Percentiles rank a stretch among this genome's conserved stretches.
phyloP scores from a whole-genome alignment of 1,140 invertebrate species.

The Laupala kohalensis region DNA sequence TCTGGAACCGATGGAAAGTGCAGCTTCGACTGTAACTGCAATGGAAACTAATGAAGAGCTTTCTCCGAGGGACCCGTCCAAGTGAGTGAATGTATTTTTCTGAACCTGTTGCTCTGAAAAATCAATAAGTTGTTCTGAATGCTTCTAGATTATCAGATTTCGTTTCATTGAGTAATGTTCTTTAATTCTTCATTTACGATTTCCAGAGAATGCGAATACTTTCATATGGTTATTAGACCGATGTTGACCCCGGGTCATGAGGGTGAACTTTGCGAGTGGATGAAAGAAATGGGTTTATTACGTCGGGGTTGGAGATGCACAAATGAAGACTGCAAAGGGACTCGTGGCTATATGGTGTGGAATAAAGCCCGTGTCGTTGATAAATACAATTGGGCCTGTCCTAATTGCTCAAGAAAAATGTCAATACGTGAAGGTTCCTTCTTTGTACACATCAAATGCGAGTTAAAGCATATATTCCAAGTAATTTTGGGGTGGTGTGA shows the following conservation, averaged over 20 bases:
- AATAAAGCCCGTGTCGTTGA: conserved; percentile 32
- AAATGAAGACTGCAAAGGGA: conserved; percentile 25
- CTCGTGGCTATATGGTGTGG: conserved; percentile 27
- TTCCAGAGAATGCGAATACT: conserved; percentile 26
- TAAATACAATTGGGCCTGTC: conserved; percentile 34
- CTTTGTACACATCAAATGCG: conserved; percentile 33
- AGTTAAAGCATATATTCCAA: conserved; percentile 31
- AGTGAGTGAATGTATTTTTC: not conserved
- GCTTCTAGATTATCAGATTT: too few relatives aligned
- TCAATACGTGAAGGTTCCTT: conserved; percentile 33
- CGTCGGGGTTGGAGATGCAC: conserved; percentile 26
- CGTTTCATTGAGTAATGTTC: not conserved
- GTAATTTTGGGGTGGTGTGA: conserved; percentile 36
- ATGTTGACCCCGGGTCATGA: conserved; percentile 35
- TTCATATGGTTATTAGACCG: conserved; percentile 30
- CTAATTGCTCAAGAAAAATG: conserved; percentile 27
- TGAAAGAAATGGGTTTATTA: conserved; percentile 33
- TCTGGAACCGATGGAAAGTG: not conserved
- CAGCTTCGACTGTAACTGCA: not conserved
- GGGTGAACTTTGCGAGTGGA: conserved; percentile 32
- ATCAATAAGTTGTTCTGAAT: too few relatives aligned
- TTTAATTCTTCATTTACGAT: not conserved
- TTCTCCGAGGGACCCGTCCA: not conserved
- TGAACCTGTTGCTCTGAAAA: not conserved
- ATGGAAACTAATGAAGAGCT: not conserved